Evolutionary conservation across 1,140 invertebrate species (phyloP).

Genomic region (Drosophila willistoni): DNA sequence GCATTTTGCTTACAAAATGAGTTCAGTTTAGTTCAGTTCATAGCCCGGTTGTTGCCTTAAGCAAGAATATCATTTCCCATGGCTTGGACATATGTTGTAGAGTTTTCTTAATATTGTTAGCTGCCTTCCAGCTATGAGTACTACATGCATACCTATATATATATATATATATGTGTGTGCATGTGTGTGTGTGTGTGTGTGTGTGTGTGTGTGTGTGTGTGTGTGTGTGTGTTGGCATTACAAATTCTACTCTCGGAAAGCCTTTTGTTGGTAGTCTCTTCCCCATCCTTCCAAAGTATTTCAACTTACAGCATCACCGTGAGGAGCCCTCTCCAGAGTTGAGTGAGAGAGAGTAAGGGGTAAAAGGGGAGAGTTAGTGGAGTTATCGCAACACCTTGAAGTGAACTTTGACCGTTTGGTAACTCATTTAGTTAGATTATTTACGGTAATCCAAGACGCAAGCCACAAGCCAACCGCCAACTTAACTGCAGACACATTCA

Average conservation of each 20-base stretch:
- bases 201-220: not conserved
- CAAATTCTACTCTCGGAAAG: constrained; percentile 22
- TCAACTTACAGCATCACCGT: too few relatives aligned
- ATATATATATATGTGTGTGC: not conserved
- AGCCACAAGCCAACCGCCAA: constrained; percentile 70
- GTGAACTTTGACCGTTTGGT: constrained; percentile 79
- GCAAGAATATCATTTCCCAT: constrained; percentile 50
- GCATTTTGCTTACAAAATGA: constrained; percentile 47
- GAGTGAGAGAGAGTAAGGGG: not conserved
- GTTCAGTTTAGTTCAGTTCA: constrained; percentile 46
- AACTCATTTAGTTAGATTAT: constrained; percentile 80
- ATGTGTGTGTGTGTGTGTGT: not conserved
- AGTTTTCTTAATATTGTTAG: constrained; percentile 55
- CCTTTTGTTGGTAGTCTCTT: constrained; percentile 8
- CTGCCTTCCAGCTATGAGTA: constrained; percentile 26
- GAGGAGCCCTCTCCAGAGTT: too few relatives aligned
- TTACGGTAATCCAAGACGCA: constrained; percentile 78
- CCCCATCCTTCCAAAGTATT: not conserved
- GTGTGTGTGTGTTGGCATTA: constrained; percentile 22
- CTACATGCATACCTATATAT: not conserved
- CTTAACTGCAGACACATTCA: constrained; percentile 57
- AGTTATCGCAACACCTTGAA: constrained; percentile 59
- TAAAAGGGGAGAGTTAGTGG: not conserved
- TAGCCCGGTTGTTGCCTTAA: constrained; percentile 37
- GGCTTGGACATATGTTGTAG: constrained; percentile 49